Percentiles rank a stretch among this genome's conserved stretches.
Conservation (phyloP, 1,140 invertebrate genomes). For the Cardiocondyla obscurior region DNA sequence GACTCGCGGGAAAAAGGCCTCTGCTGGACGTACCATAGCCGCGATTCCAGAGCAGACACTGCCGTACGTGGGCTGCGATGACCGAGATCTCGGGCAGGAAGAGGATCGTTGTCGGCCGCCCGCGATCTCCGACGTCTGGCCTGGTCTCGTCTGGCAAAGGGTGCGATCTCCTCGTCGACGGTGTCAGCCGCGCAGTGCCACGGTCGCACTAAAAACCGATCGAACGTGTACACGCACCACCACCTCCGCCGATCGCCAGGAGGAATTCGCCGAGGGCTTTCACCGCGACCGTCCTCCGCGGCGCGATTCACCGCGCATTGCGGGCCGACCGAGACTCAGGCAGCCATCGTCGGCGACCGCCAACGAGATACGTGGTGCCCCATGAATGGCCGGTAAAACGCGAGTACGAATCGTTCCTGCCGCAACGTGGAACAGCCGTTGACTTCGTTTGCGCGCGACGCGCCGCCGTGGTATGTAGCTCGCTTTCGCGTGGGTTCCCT, state of each 20-base stretch:
- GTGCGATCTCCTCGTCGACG: background rate
- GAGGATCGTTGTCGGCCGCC: background rate
- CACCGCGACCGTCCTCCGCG: slow-evolving; percentile 16
- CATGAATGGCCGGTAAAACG: slow-evolving; percentile 37
- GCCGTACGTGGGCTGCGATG: background rate
- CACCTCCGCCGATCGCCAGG: background rate
- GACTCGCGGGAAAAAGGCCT: background rate
- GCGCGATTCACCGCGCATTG: slow-evolving; percentile 33
- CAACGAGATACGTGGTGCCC: background rate
- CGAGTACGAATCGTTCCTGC: no score
- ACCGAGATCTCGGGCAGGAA: slow-evolving; percentile 7
- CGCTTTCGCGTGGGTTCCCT: slow-evolving; percentile 69
- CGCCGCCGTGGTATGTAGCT: slow-evolving; percentile 67
- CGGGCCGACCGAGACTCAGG: background rate
- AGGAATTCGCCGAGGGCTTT: slow-evolving; percentile 36
- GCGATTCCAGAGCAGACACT: background rate
- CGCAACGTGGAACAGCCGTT: no score
- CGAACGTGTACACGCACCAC: slow-evolving; percentile 28
- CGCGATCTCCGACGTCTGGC: background rate
- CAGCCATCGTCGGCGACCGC: background rate
- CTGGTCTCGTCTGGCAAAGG: background rate
- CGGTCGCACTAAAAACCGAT: slow-evolving; percentile 9
- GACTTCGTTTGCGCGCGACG: slow-evolving; percentile 49
- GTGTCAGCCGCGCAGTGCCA: slow-evolving; percentile 24
- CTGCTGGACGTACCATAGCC: slow-evolving; percentile 29